Conservation (phyloP, 2,888 invertebrate species). For the Theodoxus fluviatilis region DNA sequence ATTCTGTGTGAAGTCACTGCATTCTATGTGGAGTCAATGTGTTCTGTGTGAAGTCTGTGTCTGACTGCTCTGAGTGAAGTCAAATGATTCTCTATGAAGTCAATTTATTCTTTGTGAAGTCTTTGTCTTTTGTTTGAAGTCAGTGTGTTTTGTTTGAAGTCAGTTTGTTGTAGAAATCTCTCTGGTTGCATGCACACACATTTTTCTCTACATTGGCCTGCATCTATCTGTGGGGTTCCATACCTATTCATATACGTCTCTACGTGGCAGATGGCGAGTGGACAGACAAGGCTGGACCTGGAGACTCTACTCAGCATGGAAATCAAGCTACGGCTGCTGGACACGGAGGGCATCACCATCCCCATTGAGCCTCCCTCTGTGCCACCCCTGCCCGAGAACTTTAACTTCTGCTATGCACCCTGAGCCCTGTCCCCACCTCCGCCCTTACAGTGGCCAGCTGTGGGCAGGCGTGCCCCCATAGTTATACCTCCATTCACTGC, state of each 20-base stretch:
- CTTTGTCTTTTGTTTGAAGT: background rate
- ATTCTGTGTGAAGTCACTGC: background rate
- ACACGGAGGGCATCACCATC: slow-evolving; percentile 93
- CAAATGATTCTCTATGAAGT: background rate
- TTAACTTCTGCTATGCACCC: too few species aligned
- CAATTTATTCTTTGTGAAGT: background rate
- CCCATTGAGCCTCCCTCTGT: slow-evolving; percentile 91
- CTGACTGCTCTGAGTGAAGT: background rate
- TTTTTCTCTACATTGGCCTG: too few species aligned
- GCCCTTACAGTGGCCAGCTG: too few species aligned
- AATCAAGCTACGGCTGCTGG: slow-evolving; percentile 88
- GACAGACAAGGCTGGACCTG: slow-evolving; percentile 85
- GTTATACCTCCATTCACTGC: too few species aligned
- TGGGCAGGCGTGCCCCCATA: too few species aligned
- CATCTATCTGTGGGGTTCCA: too few species aligned
- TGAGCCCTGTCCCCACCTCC: too few species aligned
- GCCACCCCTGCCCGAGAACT: slow-evolving; percentile 91
- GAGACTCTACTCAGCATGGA: slow-evolving; percentile 95
- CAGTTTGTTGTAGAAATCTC: background rate
- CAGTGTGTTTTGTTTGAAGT: background rate
- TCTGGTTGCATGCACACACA: too few species aligned
- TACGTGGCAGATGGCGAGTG: slow-evolving; percentile 80
- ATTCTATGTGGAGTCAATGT: background rate
- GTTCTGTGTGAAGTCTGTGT: background rate
- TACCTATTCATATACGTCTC: slow-evolving; percentile 14